Evolutionary conservation across 2,888 invertebrate species (phyloP).

Genomic region (Athalia cordata): DNA sequence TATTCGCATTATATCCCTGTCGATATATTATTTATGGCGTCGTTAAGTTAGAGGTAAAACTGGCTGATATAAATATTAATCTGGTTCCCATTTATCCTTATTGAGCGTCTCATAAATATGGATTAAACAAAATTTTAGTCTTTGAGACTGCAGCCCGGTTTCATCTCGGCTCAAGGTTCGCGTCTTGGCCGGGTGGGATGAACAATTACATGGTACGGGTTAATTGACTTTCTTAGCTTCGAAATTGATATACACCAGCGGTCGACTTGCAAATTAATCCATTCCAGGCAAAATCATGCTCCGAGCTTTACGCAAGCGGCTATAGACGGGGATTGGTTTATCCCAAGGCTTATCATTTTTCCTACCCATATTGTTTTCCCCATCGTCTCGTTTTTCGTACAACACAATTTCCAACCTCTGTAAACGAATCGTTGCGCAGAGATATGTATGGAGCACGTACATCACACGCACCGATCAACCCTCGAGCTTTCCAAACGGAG

Average conservation of each 20-base stretch:
- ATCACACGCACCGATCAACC: too few species aligned
- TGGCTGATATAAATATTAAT: slow-evolving; percentile 52
- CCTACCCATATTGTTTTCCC: too few species aligned
- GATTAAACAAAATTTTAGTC: slow-evolving; percentile 54
- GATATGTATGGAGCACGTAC: too few species aligned
- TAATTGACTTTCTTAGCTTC: slow-evolving; percentile 27
- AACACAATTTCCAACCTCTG: too few species aligned
- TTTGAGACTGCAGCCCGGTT: background rate
- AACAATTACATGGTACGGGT: slow-evolving; percentile 7
- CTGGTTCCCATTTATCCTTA: slow-evolving; percentile 49
- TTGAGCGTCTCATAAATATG: slow-evolving; percentile 49
- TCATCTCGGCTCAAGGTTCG: too few species aligned
- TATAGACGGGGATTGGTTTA: background rate
- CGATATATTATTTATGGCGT: slow-evolving; percentile 62
- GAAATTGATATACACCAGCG: slow-evolving; percentile 19
- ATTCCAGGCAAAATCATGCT: slow-evolving; percentile 2
- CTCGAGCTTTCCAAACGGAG: too few species aligned
- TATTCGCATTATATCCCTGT: slow-evolving; percentile 56
- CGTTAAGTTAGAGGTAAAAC: slow-evolving; percentile 55
- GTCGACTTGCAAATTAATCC: slow-evolving; percentile 18
- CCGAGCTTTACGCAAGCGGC: background rate
- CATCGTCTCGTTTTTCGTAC: too few species aligned
- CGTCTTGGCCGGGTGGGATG: background rate
- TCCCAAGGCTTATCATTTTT: background rate
- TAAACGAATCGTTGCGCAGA: too few species aligned